A percentile compares a stretch with the other conserved stretches of the same genome.
These are phyloP conservation scores for Heteromurus nitidus DNA, from an alignment of 2,888 invertebrate species.

Conservation along the genomic window DNA sequence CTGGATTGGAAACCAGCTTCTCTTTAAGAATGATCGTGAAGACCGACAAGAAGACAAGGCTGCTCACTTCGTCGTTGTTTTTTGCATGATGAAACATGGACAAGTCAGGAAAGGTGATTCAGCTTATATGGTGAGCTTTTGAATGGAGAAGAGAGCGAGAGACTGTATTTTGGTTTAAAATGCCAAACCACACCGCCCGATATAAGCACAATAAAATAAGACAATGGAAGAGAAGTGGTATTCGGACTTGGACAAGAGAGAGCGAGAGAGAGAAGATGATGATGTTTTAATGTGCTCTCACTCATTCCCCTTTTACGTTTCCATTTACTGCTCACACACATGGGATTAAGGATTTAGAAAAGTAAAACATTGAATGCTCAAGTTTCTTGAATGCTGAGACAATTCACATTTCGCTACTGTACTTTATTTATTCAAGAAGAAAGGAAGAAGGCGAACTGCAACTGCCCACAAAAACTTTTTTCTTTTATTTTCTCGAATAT, in stretches of 20 bases:
- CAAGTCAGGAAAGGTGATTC: no score
- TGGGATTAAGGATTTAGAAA: no score
- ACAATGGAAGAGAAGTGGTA: neutral
- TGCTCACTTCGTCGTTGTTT: no score
- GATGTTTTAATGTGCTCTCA: conserved; percentile 54
- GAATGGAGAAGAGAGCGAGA: neutral
- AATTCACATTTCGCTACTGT: no score
- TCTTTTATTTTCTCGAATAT: no score
- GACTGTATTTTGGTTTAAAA: conserved; percentile 11
- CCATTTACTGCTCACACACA: no score
- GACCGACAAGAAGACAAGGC: conserved; percentile 42
- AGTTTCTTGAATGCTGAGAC: no score
- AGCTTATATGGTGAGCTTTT: no score
- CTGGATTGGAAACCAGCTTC: conserved; percentile 15
- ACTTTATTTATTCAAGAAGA: no score
- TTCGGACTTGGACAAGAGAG: neutral
- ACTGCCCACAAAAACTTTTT: no score
- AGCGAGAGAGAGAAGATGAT: conserved; percentile 21
- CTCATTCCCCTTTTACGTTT: neutral
- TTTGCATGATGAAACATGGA: conserved; percentile 28
- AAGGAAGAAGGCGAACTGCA: no score
- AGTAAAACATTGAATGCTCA: conserved; percentile 56
- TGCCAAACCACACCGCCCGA: conserved; percentile 18
- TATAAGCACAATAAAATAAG: neutral
- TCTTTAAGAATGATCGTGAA: conserved; percentile 33